phyloP scores from a whole-genome alignment of 1,140 invertebrate species.

The Idris sp. region DNA sequence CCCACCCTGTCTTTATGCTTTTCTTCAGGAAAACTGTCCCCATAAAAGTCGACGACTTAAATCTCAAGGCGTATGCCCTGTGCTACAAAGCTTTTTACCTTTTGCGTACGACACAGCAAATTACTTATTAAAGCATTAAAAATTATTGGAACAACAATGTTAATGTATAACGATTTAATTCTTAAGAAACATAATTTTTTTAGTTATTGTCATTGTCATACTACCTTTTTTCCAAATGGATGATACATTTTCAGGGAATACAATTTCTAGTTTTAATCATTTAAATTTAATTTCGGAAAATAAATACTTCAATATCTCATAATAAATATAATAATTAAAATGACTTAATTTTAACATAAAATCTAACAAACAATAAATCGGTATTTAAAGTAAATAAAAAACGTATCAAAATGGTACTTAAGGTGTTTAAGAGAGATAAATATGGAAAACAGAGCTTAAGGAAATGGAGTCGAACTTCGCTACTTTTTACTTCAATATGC shows the following conservation, averaged over 20 bases:
- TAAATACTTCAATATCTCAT: too few relatives aligned
- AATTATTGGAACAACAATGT: slow-evolving; percentile 52
- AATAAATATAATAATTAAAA: too few relatives aligned
- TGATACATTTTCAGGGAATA: too few relatives aligned
- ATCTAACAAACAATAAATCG: too few relatives aligned
- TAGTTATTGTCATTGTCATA: background rate
- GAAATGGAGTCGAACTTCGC: slow-evolving; percentile 63
- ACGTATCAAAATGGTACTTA: slow-evolving; percentile 59
- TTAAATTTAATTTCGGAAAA: too few relatives aligned
- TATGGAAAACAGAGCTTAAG: slow-evolving; percentile 72
- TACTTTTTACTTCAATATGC: slow-evolving; percentile 71
- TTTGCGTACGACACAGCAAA: slow-evolving; percentile 58
- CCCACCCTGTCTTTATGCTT: slow-evolving; percentile 69
- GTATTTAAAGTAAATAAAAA: slow-evolving; percentile 39
- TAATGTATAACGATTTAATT: slow-evolving; percentile 19
- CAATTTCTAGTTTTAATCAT: too few relatives aligned
- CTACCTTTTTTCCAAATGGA: too few relatives aligned
- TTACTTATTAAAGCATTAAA: slow-evolving; percentile 61
- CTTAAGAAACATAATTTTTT: background rate
- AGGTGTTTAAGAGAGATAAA: slow-evolving; percentile 67
- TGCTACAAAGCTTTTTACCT: slow-evolving; percentile 59
- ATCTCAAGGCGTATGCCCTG: slow-evolving; percentile 73
- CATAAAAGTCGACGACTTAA: slow-evolving; percentile 77
- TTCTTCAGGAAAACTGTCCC: slow-evolving; percentile 74
- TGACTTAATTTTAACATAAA: too few relatives aligned